phyloP scores from a whole-genome alignment of 2,888 invertebrate species.

The Noctua janthe region DNA sequence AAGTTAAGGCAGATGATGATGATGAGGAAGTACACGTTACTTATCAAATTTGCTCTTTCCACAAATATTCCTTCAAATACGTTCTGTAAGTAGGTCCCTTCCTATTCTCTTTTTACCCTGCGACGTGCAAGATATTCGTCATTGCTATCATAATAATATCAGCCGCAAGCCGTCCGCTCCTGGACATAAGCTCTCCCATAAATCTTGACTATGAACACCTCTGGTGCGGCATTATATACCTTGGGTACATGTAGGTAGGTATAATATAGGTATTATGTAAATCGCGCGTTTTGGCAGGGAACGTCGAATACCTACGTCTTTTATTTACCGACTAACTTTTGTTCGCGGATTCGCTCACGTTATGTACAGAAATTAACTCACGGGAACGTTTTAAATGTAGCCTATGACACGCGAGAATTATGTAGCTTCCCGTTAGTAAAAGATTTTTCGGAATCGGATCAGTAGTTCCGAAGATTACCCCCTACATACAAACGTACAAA shows the following conservation, averaged over 20 bases:
- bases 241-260: not conserved
- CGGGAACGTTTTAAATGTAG: no score
- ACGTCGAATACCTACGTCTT: not conserved
- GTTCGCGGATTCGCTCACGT: no score
- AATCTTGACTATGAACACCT: slow-evolving; percentile 45
- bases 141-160: slow-evolving; percentile 29
- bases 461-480: no score
- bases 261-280: slow-evolving; percentile 23
- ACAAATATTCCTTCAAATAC: not conserved
- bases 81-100: not conserved
- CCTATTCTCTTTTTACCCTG: not conserved
- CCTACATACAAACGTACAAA: no score
- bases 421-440: no score
- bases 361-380: no score
- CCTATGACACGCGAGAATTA: no score
- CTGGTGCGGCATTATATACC: slow-evolving; percentile 1
- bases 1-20: no score
- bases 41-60: not conserved
- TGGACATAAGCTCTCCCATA: slow-evolving; percentile 49
- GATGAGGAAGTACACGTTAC: no score
- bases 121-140: slow-evolving; percentile 33
- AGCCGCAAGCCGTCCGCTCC: slow-evolving; percentile 17
- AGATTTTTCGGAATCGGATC: no score
- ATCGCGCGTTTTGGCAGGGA: not conserved
- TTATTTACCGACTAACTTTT: not conserved